These are phyloP conservation scores for Anthophora plumipes DNA, from an alignment of 2,888 invertebrate species.

Conservation along the genomic window DNA sequence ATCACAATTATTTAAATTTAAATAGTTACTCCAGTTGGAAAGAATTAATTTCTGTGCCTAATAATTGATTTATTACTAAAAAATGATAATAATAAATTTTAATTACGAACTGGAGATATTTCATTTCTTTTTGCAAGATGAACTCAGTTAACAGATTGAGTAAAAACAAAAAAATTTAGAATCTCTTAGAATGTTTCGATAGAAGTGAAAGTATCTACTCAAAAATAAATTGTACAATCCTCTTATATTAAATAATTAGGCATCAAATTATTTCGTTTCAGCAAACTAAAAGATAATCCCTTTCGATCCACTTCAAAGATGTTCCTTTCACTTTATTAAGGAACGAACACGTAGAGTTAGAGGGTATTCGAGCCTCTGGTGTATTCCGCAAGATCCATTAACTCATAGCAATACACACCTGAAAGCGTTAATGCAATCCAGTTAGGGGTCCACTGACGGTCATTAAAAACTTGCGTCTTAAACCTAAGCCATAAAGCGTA, in stretches of 20 bases:
- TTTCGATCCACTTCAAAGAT: conserved; percentile 24
- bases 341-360: conserved; percentile 9
- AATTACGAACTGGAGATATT: too few species aligned
- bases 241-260: conserved; percentile 9
- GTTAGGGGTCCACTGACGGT: conserved; percentile 48
- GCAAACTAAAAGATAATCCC: conserved; percentile 13
- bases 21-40: too few species aligned
- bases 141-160: too few species aligned
- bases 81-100: too few species aligned
- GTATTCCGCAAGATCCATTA: conserved; percentile 40
- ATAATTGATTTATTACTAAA: too few species aligned
- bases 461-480: conserved; percentile 60
- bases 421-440: conserved; percentile 53
- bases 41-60: too few species aligned
- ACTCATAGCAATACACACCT: conserved; percentile 48
- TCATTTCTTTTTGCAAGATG: too few species aligned
- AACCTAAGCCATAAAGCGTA: conserved; percentile 44
- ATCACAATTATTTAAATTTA: too few species aligned
- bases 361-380: conserved; percentile 10
- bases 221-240: not conserved
- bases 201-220: too few species aligned
- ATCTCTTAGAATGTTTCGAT: too few species aligned
- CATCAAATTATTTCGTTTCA: conserved; percentile 14
- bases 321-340: not conserved
- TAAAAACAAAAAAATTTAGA: too few species aligned